Evolutionary conservation across 1,140 invertebrate species (phyloP).

Genomic region (Drosophila asahinai): DNA sequence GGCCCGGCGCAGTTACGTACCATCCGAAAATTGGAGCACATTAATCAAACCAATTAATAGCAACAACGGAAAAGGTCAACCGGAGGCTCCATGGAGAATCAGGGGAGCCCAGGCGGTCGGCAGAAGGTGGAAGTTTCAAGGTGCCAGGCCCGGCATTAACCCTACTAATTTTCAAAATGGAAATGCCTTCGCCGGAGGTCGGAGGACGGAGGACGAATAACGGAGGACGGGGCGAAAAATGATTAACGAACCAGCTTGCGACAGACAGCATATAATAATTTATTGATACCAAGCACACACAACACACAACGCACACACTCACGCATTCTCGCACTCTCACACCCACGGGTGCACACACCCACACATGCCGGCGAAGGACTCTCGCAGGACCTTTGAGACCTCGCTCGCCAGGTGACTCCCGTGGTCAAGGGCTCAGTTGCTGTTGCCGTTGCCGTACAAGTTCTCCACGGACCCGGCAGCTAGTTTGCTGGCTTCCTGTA

Average conservation of each 20-base stretch:
- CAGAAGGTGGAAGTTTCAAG: neutral
- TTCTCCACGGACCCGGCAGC: slow-evolving; percentile 26
- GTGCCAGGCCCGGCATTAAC: slow-evolving; percentile 39
- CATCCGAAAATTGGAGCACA: slow-evolving; percentile 73
- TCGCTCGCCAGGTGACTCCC: slow-evolving; percentile 20
- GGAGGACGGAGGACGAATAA: neutral
- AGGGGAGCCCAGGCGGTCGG: slow-evolving; percentile 10
- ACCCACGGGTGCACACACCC: neutral
- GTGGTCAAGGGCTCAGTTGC: slow-evolving; percentile 46
- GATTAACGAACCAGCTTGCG: slow-evolving; percentile 73
- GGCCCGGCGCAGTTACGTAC: slow-evolving; percentile 52
- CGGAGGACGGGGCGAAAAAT: slow-evolving; percentile 45
- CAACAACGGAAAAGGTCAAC: slow-evolving; percentile 60
- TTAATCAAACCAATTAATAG: slow-evolving; percentile 81
- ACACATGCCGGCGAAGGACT: slow-evolving; percentile 22
- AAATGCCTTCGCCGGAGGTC: slow-evolving; percentile 17
- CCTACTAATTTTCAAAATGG: slow-evolving; percentile 56
- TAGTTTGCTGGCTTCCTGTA: slow-evolving; percentile 46
- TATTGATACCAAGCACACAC: slow-evolving; percentile 75
- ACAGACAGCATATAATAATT: slow-evolving; percentile 76
- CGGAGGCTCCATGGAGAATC: slow-evolving; percentile 14
- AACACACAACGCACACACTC: slow-evolving; percentile 37
- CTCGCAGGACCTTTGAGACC: slow-evolving; percentile 35
- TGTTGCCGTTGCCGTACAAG: slow-evolving; percentile 41
- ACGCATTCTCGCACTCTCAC: slow-evolving; percentile 8